phyloP scores from a whole-genome alignment of 2,797 vertebrate genomes.

The Acestrorhynchus altus region DNA sequence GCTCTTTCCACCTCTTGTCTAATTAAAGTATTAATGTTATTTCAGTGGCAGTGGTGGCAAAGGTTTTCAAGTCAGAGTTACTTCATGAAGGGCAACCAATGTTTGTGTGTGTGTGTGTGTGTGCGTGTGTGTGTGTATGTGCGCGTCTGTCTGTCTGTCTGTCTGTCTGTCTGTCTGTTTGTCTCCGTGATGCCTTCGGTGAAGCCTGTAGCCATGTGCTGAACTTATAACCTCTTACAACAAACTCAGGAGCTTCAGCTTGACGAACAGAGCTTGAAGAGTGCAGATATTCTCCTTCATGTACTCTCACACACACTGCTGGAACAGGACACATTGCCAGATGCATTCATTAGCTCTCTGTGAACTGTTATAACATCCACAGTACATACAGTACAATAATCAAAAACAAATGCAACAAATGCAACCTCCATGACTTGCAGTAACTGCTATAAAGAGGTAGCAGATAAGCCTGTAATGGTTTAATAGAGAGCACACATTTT shows the following conservation, averaged over 20 bases:
- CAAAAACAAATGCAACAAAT: no score
- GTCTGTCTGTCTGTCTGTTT: not conserved
- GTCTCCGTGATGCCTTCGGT: not conserved
- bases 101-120: constrained; percentile 11
- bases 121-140: constrained; percentile 1
- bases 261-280: constrained; percentile 2
- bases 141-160: constrained; percentile 4
- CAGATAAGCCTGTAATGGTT: not conserved
- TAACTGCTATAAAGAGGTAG: not conserved
- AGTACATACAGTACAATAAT: not conserved
- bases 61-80: constrained; percentile 35
- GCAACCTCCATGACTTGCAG: not conserved
- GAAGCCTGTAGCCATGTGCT: constrained; percentile 57
- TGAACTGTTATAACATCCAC: not conserved
- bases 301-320: constrained; percentile 2
- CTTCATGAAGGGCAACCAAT: not conserved
- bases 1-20: constrained; percentile 58
- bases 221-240: constrained; percentile 64
- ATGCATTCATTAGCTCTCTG: not conserved
- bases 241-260: constrained; percentile 11
- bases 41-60: constrained; percentile 52
- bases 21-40: constrained; percentile 64
- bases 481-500: not conserved
- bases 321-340: not conserved
- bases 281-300: constrained; percentile 38